Base-by-base conservation (phyloP, 2,888 invertebrate species). In the Diabrotica balteata region DNA sequence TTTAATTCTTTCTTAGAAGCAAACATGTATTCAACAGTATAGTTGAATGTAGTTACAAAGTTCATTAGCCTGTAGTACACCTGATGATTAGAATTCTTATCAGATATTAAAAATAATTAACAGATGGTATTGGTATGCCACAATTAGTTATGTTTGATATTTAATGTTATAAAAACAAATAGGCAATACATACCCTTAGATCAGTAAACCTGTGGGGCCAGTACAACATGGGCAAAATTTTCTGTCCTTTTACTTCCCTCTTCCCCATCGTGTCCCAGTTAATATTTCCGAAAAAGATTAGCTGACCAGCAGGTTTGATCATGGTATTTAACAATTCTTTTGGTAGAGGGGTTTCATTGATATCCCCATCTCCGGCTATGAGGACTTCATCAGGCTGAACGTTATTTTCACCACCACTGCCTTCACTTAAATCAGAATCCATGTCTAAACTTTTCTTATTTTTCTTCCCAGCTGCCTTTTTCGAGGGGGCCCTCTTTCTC, bases 221-320 rank as follows among this genome's bases (percentile, higher is more conserved):
- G 86, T 91, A 95, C 44, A 97, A 84, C 84, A 92, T 93, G 7
- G 91, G 92, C 59, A 90, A 88, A 9, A 88, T 84, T 68, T 89
- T 87, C 72, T 88, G 89, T 44, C 84, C 81, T 78, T 95, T 94
- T 60, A 92, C 93, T 54, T 91, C 89, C 77, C 92, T 90, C 67
- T 93, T 90, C 0, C 95, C 95, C 64, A 92, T 91, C 75, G 93
- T 85, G 77, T 97, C 96, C 96, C 96, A 97, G 77, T 96, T 95
- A 0, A 94, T 93, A 76, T 93, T 90, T 3, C 97, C 97, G 74
- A 94, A 90, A 71, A 96, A 88, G 78, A 96, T 80, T 68, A 97
- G 84, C 63, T 90, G 88, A 7, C 95, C 95, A 1, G 91, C 88
- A 0, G 89, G 87, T 80, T 90, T 90, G 78, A 90, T 88, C 76